Conservation (phyloP, 35 echinoderm and acorn worm genomes). For the Hemicentrotus pulcherrimus region DNA sequence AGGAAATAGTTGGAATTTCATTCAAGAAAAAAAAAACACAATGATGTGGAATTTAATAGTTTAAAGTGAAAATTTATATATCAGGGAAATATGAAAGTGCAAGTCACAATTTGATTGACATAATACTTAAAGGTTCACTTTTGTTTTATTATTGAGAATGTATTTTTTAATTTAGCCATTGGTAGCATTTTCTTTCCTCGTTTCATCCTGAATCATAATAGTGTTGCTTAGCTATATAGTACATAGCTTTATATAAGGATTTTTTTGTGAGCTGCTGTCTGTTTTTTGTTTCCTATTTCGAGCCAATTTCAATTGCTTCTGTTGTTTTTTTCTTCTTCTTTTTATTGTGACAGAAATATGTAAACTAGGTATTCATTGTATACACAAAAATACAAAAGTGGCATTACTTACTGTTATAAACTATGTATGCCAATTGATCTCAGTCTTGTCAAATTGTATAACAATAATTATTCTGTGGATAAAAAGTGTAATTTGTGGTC, state of each 20-base stretch:
- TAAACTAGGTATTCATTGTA: neutral
- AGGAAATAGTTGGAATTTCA: neutral
- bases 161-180: neutral
- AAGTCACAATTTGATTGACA: neutral
- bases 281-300: neutral
- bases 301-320: neutral
- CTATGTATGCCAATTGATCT: neutral
- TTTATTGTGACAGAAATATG: neutral
- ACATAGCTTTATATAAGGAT: neutral
- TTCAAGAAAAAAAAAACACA: neutral
- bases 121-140: neutral
- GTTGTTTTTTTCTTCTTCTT: neutral
- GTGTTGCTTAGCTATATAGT: neutral
- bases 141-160: neutral
- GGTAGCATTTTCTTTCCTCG: neutral
- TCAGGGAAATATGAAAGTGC: neutral
- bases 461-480: neutral
- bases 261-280: neutral
- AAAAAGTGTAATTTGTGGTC: neutral
- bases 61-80: neutral
- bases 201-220: neutral
- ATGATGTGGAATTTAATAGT: neutral
- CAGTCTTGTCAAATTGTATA: neutral
- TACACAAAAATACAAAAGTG: neutral
- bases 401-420: neutral